Percentiles rank a stretch among this genome's conserved stretches.
Evolutionary conservation across 2,888 invertebrate species (phyloP).

Genomic region (Azorinus chamasolen): DNA sequence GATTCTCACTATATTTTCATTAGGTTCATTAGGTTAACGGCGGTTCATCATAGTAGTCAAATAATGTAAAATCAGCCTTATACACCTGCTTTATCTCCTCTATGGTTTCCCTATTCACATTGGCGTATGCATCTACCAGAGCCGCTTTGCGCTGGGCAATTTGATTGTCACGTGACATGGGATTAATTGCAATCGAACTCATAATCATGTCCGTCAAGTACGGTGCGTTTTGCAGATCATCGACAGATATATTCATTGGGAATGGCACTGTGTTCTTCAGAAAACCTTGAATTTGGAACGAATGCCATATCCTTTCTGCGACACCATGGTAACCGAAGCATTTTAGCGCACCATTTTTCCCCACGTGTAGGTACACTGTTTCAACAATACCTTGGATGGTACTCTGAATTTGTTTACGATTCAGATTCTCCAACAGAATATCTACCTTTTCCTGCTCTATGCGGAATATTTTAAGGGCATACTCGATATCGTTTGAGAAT

Average conservation of each 20-base stretch:
- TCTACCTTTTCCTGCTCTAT: background rate
- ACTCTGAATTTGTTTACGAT: background rate
- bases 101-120: background rate
- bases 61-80: background rate
- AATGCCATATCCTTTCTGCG: constrained; percentile 2
- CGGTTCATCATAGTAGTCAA: background rate
- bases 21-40: too few species aligned
- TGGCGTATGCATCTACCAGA: background rate
- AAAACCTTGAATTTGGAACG: too few species aligned
- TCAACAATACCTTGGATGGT: constrained; percentile 7
- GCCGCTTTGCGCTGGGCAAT: constrained; percentile 1
- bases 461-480: constrained; percentile 1
- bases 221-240: background rate
- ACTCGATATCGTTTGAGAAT: constrained; percentile 41
- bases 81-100: background rate
- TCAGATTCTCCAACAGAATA: background rate
- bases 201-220: background rate
- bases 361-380: background rate
- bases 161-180: background rate
- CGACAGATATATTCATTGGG: background rate
- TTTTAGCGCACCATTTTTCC: background rate
- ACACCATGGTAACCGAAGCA: background rate
- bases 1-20: too few species aligned
- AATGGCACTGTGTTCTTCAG: background rate
- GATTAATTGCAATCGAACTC: background rate